Evolutionary conservation across 2,888 invertebrate genomes (phyloP).

Genomic region (Lochmaea crataegi): DNA sequence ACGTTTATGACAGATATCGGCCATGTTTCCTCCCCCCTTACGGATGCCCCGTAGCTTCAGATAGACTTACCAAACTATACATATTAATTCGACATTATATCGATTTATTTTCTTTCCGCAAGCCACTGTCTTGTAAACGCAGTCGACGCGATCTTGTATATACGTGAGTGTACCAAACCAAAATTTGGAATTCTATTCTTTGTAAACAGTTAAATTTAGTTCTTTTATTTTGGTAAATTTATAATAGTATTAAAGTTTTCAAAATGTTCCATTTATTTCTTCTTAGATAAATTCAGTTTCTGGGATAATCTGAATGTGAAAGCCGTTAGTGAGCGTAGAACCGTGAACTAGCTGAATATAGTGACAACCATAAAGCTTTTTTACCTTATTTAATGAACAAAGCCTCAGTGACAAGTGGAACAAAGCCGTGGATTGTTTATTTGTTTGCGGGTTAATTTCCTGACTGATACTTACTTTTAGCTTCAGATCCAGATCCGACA

Average conservation of each 20-base stretch:
- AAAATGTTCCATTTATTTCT: background rate
- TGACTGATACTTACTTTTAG: background rate
- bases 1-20: no score
- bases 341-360: background rate
- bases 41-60: no score
- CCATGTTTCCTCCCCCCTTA: no score
- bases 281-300: background rate
- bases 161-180: no score
- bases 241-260: background rate
- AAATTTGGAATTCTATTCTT: background rate
- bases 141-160: no score
- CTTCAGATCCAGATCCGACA: conserved; percentile 3
- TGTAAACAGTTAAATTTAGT: background rate
- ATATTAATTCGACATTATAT: no score
- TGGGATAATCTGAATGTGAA: background rate
- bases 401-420: background rate
- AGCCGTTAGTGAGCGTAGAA: background rate
- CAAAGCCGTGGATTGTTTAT: conserved; percentile 9
- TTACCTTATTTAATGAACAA: conserved; percentile 1
- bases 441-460: background rate
- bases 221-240: background rate
- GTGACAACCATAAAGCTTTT: background rate
- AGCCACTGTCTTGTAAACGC: no score
- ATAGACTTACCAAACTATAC: no score
- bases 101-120: no score